A percentile compares a stretch with the other conserved stretches of the same genome.
These are phyloP conservation scores for Aphis gossypii DNA, from an alignment of 1,140 invertebrate species.

Conservation along the genomic window DNA sequence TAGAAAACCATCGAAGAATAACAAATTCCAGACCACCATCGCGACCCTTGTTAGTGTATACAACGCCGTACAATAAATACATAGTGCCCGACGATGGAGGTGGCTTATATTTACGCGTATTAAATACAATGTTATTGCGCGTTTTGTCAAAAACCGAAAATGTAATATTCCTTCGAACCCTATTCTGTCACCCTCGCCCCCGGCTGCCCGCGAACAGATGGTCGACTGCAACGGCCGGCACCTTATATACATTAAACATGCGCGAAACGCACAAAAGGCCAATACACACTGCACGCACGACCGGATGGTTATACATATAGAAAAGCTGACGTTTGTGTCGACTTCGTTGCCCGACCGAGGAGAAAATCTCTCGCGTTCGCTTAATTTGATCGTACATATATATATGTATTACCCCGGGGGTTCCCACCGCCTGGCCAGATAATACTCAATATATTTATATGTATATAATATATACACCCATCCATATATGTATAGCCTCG, in stretches of 20 bases:
- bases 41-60: neutral
- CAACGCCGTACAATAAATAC: neutral
- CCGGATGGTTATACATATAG: neutral
- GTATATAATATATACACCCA: neutral
- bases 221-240: constrained; percentile 20
- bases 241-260: neutral
- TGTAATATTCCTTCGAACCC: neutral
- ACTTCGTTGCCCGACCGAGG: neutral
- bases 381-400: constrained; percentile 31
- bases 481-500: neutral
- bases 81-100: neutral
- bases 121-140: constrained; percentile 9
- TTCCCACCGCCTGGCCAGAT: neutral
- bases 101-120: neutral
- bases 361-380: neutral
- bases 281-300: neutral
- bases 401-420: neutral
- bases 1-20: constrained; percentile 13
- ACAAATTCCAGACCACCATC: neutral
- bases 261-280: constrained; percentile 14
- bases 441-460: neutral
- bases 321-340: constrained; percentile 43
- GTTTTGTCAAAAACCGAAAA: constrained; percentile 11
- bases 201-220: constrained; percentile 9
- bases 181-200: neutral